These are phyloP conservation scores for Pachydiplax longipennis DNA, from an alignment of 2,888 invertebrate genomes.

Conservation along the genomic window DNA sequence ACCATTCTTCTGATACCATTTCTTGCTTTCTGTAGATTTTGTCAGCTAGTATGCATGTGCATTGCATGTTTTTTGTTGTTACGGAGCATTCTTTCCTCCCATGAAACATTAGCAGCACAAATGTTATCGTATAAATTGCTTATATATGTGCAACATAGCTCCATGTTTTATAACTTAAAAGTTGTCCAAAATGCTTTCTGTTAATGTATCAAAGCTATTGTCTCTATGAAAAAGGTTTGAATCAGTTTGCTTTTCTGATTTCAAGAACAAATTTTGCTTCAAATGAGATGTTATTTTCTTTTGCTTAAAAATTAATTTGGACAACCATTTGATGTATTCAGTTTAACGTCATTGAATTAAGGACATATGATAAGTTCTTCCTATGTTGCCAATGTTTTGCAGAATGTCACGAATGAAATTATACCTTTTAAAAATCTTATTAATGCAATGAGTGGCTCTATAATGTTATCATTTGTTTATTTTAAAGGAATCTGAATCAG, in stretches of 20 bases:
- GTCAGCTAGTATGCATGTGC: neutral
- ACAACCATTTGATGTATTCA: too few species aligned
- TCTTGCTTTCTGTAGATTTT: neutral
- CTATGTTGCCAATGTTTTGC: neutral
- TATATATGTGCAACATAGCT: neutral
- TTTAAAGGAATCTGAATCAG: conserved; percentile 49
- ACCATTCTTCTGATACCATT: neutral
- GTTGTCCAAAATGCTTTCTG: neutral
- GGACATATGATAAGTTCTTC: neutral
- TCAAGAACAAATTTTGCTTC: neutral
- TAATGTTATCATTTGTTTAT: neutral
- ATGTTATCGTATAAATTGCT: neutral
- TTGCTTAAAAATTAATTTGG: neutral
- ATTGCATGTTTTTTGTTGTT: conserved; percentile 16
- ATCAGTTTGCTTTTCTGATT: neutral
- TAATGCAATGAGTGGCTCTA: neutral
- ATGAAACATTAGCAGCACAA: neutral
- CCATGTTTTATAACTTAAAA: neutral
- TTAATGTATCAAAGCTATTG: neutral
- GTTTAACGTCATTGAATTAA: neutral
- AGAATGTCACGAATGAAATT: neutral
- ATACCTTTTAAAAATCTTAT: neutral
- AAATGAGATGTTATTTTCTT: neutral
- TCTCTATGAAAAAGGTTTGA: neutral
- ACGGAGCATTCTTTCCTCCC: neutral